Percentiles rank a stretch among this genome's conserved stretches.
phyloP scores from a whole-genome alignment of 2,888 invertebrate species.

The Sphecodes monilicornis region DNA sequence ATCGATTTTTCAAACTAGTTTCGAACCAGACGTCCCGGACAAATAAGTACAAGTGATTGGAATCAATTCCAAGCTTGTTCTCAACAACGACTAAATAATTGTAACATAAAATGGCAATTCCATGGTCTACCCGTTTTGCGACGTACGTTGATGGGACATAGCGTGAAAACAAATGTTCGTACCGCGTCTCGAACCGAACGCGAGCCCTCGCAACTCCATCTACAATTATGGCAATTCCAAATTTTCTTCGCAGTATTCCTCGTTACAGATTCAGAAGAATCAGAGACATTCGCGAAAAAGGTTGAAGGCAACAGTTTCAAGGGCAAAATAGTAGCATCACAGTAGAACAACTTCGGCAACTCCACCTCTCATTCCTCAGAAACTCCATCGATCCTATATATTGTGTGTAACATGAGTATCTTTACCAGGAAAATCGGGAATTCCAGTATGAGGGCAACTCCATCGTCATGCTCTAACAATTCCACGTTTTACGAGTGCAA shows the following conservation, averaged over 20 bases:
- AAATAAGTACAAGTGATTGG: neutral
- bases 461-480: neutral
- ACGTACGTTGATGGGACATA: neutral
- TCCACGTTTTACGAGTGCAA: neutral
- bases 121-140: neutral
- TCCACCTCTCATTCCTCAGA: neutral
- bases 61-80: conserved; percentile 1
- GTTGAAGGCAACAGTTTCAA: neutral
- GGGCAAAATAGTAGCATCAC: neutral
- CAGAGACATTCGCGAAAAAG: neutral
- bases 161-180: conserved; percentile 3
- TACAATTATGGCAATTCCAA: neutral
- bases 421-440: too few species aligned
- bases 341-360: neutral
- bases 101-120: neutral
- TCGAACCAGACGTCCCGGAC: neutral
- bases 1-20: neutral
- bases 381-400: neutral
- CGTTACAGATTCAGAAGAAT: neutral
- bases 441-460: too few species aligned
- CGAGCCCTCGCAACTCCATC: neutral
- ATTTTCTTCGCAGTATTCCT: too few species aligned
- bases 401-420: neutral
- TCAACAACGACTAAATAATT: neutral
- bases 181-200: neutral